These are phyloP conservation scores for Brachionus sp. DNA, from an alignment of 1,140 invertebrate species.

Conservation along the genomic window DNA sequence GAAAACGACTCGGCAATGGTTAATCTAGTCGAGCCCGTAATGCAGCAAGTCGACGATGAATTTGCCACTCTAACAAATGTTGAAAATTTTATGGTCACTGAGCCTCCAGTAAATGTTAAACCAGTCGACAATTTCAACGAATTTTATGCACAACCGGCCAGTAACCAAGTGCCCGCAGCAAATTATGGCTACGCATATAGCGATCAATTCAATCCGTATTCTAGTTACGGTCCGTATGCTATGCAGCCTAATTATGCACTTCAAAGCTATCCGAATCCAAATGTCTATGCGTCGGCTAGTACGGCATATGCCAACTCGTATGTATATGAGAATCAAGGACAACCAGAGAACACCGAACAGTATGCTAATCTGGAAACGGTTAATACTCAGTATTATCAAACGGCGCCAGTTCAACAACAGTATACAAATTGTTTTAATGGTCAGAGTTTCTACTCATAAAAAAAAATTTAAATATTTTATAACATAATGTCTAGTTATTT, in stretches of 20 bases:
- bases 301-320: not conserved
- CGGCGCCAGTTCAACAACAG: not conserved
- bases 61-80: not conserved
- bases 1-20: not conserved
- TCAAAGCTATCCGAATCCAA: not conserved
- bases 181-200: not conserved
- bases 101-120: not conserved
- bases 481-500: not conserved
- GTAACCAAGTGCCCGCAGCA: not conserved
- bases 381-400: not conserved
- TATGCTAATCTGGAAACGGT: not conserved
- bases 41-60: not conserved
- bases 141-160: not conserved
- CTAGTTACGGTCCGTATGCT: not conserved
- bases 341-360: not conserved
- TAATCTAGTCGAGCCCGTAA: not conserved
- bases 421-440: conserved; percentile 6
- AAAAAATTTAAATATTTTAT: too few relatives aligned
- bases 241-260: not conserved
- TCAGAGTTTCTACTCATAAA: not conserved
- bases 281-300: not conserved
- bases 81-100: not conserved
- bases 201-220: not conserved
- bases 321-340: not conserved
- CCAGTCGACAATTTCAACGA: not conserved